Evolutionary conservation across 2,113 vertebrate genomes (phyloP), one percentile per base, ranked within the genome.

Genomic region (Nestor notabilis): DNA sequence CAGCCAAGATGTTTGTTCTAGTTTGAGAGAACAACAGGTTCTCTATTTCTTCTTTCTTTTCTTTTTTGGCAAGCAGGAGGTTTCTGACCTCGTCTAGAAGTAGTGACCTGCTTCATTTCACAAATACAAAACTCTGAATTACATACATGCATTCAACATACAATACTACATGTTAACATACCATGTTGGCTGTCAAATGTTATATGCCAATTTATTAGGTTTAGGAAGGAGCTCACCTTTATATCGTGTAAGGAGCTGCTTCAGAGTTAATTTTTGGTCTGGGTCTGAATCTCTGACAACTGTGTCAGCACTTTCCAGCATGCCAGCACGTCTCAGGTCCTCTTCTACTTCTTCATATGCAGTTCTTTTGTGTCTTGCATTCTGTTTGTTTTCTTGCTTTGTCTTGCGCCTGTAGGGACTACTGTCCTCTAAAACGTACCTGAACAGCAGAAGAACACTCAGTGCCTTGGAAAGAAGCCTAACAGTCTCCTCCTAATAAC

Each of bases 191-290:
- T 43, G n/a, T 23, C 20, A 43, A 21, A 53, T 25, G 27, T 44
- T 35, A 31, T 6, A 24, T 17, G 41, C 10, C 65, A 52, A 25
- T 37, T 64, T 17, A 33, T 18, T 23, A 41, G 20, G 43, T 53
- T 74, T 27, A 70, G 83, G 16, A 74, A 68, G 50, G 41, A 87
- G 15, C 29, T 93, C 97, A 99, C 99, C 99, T 98, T 98, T 99
- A 58, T 99, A 99, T 95, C 99, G 96, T 76, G 97, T 28, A 3
- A 98, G 89, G 60, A 99, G 99, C 63, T 99, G 99, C 84, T 98
- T 99, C 72, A 99, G 98, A 85, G 98, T 98, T 90, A 99, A 97
- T 92, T 99, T 99, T 61, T 99, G 99, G 95, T 99, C 99, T 58
- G 99, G 99, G 41, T 99, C 93, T 4, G 98, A 98, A 95, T 99